Base-by-base conservation (phyloP, 2,113 vertebrate genomes). In the Pomatorhinus ruficollis region DNA sequence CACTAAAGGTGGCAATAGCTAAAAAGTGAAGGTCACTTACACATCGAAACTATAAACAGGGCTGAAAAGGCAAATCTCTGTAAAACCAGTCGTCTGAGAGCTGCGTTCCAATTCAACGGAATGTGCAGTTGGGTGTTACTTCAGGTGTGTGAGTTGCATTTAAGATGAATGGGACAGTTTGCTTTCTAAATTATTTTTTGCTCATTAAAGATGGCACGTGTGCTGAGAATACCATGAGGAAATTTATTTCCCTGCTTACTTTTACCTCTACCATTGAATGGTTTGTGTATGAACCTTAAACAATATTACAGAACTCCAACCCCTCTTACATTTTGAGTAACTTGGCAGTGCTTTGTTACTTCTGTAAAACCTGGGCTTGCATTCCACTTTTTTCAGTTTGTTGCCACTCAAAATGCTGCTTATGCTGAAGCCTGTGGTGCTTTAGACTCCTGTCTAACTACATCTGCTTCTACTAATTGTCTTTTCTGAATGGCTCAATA, bases 71-170 rank as follows among this genome's bases (percentile, higher is more conserved):
- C 33, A 66, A 30, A 44, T 24, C 10, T 5, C 25, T 83, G 11
- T 83, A 60, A 84, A 91, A 22, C 12, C 12, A n/a, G 28, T 42
- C 11, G 28, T 53, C 5, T 7, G 30, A 60, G 35, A 17, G 5
- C 50, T 53, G 53, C 5, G 0, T 52, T 74, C 19, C 20, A 35
- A 10, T 66, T 63, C 59, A 61, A 0, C 0, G 0, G 23, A 39
- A 9, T 25, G 15, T 19, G 25, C 27, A 25, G 11, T 3, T 15
- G 44, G 39, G 12, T 57, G 27, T 70, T 70, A 30, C 5, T 39
- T 71, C 4, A 50, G 33, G 35, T 11, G 5, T 40, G 7, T 16
- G 21, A 45, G 42, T 45, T 5, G 0, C 13, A 13, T 45, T 80
- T 93, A 31, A 83, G 89, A 45, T 56, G 5, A 70, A 16, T 83